These are phyloP conservation scores for Sebastes vulpes DNA, from an alignment of 2,797 vertebrate genomes.

Conservation along the genomic window DNA sequence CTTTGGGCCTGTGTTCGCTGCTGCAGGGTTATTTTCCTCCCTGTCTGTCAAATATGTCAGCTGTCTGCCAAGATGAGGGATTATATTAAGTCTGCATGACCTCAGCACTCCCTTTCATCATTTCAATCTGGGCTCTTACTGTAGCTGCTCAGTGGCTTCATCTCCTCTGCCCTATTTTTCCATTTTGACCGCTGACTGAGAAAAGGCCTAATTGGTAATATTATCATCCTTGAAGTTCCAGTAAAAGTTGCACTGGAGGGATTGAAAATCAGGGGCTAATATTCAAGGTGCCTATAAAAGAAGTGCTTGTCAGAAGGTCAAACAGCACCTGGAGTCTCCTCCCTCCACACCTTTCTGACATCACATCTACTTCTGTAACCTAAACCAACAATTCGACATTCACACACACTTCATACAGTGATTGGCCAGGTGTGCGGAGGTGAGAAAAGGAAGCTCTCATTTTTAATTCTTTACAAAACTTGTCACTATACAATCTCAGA, in stretches of 20 bases:
- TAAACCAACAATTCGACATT: neutral
- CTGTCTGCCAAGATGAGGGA: slow-evolving; percentile 25
- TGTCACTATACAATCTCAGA: neutral
- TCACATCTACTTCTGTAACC: neutral
- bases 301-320: neutral
- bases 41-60: slow-evolving; percentile 48
- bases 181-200: slow-evolving; percentile 27
- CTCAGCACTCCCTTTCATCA: slow-evolving; percentile 32
- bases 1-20: slow-evolving; percentile 5
- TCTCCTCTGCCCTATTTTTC: slow-evolving; percentile 14
- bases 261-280: neutral
- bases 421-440: neutral
- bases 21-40: slow-evolving; percentile 29
- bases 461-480: neutral
- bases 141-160: neutral
- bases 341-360: neutral
- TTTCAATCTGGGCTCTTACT: slow-evolving; percentile 3
- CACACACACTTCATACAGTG: neutral
- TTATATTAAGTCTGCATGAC: slow-evolving; percentile 37
- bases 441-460: neutral
- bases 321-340: neutral
- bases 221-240: neutral
- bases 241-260: neutral
- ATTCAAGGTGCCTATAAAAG: neutral
- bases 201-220: slow-evolving; percentile 1